phyloP scores from a whole-genome alignment of 2,113 vertebrate species.

The Pollimyrus isidori region DNA sequence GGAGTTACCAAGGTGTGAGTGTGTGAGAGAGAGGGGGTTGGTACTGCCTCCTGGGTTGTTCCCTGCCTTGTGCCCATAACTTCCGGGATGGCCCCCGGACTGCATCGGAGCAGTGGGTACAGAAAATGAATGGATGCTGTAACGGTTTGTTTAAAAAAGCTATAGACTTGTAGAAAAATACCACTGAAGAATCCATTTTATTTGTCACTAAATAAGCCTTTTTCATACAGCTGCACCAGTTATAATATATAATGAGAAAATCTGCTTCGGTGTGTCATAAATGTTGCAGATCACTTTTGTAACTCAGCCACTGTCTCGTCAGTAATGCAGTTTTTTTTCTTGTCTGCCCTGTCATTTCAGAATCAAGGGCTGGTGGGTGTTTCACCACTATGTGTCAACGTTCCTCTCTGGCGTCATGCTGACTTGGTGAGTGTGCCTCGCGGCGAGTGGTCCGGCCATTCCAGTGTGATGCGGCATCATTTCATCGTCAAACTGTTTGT shows the following conservation, averaged over 20 bases:
- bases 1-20: background rate
- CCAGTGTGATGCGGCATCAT: too few species aligned
- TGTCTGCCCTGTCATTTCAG: constrained; percentile 51
- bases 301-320: background rate
- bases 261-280: background rate
- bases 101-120: background rate
- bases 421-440: constrained; percentile 73
- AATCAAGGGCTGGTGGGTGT: constrained; percentile 98
- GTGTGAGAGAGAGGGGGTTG: background rate
- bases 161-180: background rate
- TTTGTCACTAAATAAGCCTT: background rate
- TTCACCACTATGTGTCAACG: constrained; percentile 89
- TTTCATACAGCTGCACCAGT: background rate
- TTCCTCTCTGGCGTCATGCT: constrained; percentile 97
- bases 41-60: background rate
- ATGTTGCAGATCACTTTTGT: background rate
- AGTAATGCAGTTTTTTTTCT: background rate
- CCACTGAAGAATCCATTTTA: background rate
- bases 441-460: too few species aligned
- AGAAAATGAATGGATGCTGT: background rate
- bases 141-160: background rate
- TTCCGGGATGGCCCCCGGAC: background rate
- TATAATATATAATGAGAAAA: background rate
- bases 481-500: too few species aligned
- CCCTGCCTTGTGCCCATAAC: background rate